These are phyloP conservation scores for Ormyrus thymus DNA, from an alignment of 2,888 invertebrate genomes.

Conservation along the genomic window DNA sequence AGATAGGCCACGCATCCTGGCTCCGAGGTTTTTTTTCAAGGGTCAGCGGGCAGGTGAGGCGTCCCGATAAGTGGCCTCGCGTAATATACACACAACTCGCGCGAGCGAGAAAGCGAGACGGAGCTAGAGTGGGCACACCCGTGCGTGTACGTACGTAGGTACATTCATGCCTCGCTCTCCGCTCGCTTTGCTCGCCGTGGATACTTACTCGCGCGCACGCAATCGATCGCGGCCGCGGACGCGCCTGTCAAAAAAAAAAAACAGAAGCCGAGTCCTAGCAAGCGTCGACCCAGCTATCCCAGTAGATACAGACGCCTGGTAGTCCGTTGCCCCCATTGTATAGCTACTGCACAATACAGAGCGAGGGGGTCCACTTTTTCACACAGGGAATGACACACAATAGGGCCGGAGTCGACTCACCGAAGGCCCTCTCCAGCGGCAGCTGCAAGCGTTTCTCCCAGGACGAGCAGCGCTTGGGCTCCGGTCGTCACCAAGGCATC, in stretches of 20 bases:
- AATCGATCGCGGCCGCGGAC: neutral
- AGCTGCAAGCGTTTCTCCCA: slow-evolving; percentile 1
- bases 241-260: too few relatives aligned
- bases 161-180: too few relatives aligned
- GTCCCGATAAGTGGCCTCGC: neutral
- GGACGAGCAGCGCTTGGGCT: slow-evolving; percentile 9
- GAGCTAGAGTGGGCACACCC: neutral
- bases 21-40: neutral
- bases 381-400: too few relatives aligned
- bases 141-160: neutral
- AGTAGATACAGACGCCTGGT: too few relatives aligned
- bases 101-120: neutral
- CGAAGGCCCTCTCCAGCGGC: neutral
- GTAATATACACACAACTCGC: neutral
- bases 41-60: neutral
- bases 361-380: too few relatives aligned
- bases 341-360: too few relatives aligned
- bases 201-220: neutral
- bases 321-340: too few relatives aligned
- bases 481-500: slow-evolving; percentile 43
- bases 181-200: too few relatives aligned
- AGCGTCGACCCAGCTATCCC: too few relatives aligned
- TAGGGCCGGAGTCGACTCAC: neutral
- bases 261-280: too few relatives aligned
- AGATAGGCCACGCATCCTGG: neutral